Conservation (phyloP, 2,797 vertebrate genomes). For the Pogoniulus pusillus region DNA sequence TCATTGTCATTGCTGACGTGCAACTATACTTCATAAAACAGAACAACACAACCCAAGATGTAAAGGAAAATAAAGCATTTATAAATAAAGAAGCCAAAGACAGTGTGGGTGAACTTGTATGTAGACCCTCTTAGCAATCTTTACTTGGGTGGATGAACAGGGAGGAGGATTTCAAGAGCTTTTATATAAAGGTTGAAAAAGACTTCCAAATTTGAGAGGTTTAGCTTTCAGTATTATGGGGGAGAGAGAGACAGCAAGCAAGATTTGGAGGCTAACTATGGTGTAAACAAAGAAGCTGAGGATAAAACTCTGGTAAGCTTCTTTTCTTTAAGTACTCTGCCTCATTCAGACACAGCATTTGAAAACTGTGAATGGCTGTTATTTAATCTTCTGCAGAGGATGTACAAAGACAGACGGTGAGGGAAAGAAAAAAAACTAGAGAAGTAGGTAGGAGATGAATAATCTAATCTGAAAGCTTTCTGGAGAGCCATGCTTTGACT, state of each 20-base stretch:
- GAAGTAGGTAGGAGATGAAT: not conserved
- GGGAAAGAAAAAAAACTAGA: not conserved
- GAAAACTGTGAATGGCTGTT: conserved; percentile 13
- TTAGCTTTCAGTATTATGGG: not conserved
- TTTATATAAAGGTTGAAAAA: not conserved
- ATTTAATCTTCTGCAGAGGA: not conserved
- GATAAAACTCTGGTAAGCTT: conserved; percentile 24
- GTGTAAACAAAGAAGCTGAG: conserved; percentile 27
- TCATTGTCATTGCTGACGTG: not conserved
- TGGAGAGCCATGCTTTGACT: conserved; percentile 33
- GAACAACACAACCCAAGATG: not conserved
- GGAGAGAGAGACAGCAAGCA: not conserved
- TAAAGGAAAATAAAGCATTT: not conserved
- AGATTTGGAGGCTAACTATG: not conserved
- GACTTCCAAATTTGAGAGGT: not conserved
- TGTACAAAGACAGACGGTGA: conserved; percentile 31
- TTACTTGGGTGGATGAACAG: not conserved
- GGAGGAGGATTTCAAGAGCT: not conserved
- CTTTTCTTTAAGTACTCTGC: not conserved
- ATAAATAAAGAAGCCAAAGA: not conserved
- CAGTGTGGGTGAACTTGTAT: not conserved
- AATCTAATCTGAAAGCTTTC: conserved; percentile 24
- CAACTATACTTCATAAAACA: not conserved
- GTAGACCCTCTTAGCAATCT: not conserved
- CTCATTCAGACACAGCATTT: conserved; percentile 2